Evolutionary conservation across 1,140 invertebrate genomes (phyloP), one percentile per base, ranked within the genome.

Genomic region (Eulimnadia texana): DNA sequence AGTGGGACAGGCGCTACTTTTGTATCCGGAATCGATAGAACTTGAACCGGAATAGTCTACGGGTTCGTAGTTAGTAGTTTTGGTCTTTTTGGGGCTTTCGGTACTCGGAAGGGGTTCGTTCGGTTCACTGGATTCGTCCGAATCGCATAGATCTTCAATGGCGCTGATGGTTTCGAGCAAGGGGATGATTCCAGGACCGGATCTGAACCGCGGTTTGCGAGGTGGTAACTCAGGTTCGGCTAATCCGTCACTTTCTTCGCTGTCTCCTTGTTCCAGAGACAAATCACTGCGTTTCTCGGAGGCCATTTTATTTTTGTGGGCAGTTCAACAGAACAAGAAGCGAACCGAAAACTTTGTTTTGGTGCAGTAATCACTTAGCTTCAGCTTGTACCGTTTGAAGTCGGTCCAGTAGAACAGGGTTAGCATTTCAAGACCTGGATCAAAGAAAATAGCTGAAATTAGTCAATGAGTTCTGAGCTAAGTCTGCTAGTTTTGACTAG

Each of bases 21-120:
- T 74, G 65, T 74, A 74, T 2, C 73, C 73, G 53, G 70, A 72
- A 63, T 74, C 73, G 23, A 74, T 69, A 19, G 72, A 73, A 63
- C 72, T 74, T 20, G 71, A 70, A 9, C 72, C 73, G 1, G 72
- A 71, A 54, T 74, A 74, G 1, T 70, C 71, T 13, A 72, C 66
- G 1, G 69, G 70, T 51, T 74, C 72, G 16, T 66, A 42, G 6
- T 42, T 6, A 6, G 33, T 9, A 16, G 6, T 42, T 42, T 42
- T 42, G 6, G 33, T 42, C 33, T 42, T 42, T 42, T 42, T 42
- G 6, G 16, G 33, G 6, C 19, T 24, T 6, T 11, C n/a, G 24
- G 9, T 20, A 20, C 19, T 53, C 56, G 25, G 24, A 54, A 63
- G 22, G 28, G 63, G 50, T 63, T 49, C 24, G 47, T 56, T 19